Evolutionary conservation across 2,888 invertebrate species (phyloP).

Genomic region (Caenorhabditis sinica): DNA sequence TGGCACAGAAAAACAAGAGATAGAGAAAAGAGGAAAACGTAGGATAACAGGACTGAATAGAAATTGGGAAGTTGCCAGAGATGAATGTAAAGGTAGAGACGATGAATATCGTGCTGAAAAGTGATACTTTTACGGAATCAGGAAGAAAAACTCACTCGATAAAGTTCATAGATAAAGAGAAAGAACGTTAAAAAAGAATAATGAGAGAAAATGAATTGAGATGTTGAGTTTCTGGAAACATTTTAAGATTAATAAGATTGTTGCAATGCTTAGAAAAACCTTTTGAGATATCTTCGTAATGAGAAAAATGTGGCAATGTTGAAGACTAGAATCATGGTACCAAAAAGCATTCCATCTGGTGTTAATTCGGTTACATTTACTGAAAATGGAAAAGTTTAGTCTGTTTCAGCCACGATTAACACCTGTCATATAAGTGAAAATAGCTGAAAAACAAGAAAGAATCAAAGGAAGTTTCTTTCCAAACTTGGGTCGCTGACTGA

Average conservation of each 20-base stretch:
- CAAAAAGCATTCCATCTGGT: conserved; percentile 36
- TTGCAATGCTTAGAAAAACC: conserved; percentile 1
- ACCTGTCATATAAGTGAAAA: conserved; percentile 36
- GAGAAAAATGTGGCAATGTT: conserved; percentile 25
- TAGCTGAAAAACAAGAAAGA: conserved; percentile 33
- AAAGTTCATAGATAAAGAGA: conserved; percentile 37
- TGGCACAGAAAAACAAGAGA: conserved; percentile 50
- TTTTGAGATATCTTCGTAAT: conserved; percentile 42
- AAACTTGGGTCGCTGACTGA: conserved; percentile 20
- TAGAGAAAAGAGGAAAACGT: conserved; percentile 37
- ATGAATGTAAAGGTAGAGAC: conserved; percentile 47
- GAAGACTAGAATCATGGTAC: conserved; percentile 12
- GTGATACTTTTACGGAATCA: not conserved
- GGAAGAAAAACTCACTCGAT: conserved; percentile 14
- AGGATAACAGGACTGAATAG: conserved; percentile 39
- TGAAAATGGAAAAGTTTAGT: conserved; percentile 7
- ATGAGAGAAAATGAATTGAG: conserved; percentile 47
- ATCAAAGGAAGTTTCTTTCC: conserved; percentile 35
- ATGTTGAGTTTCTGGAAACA: conserved; percentile 44
- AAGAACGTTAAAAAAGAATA: conserved; percentile 17
- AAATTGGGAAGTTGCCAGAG: conserved; percentile 60
- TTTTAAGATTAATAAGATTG: not conserved
- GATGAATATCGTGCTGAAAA: conserved; percentile 65
- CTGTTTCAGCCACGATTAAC: no score
- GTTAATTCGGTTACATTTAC: conserved; percentile 39